Evolutionary conservation across 2,888 invertebrate species (phyloP), one percentile per base, ranked within the genome.

Genomic region (Lasioglossum villosulum): DNA sequence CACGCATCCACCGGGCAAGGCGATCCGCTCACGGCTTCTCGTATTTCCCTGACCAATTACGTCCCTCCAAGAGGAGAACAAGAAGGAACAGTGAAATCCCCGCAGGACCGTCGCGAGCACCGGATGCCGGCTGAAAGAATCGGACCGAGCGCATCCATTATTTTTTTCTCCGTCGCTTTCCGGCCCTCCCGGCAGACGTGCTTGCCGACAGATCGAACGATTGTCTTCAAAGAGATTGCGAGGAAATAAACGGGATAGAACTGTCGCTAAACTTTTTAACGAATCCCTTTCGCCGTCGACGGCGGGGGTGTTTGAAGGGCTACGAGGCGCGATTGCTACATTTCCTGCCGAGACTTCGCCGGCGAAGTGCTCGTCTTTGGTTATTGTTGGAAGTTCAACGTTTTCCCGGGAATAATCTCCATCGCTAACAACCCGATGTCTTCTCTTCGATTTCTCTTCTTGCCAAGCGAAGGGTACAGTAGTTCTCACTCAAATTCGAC

Each of bases 41-140:
- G 90, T 91, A 92, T 90, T 92, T 90, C 89, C 88, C 86, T 88
- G 89, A 90, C 90, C 89, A 92, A 92, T 92, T 91, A 92, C 89
- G 89, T 89, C 77, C 78, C 75, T 85, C 45, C 81, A 79, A 30
- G 78, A 63, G 59, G 59, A 48, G 72, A 75, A 71, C 56, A 73
- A 63, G 87, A 88, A 90, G 89, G 87, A 90, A 86, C 87, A 77
- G 80, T 73, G 87, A 88, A 90, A 91, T 86, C 88, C 83, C 79
- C 80, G 83, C 81, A 83, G 88, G 77, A 82, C 80, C 72, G 72
- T 37, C 45, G 77, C 79, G 88, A 87, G 71, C 76, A 81, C 70
- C 45, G 79, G 82, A 75, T 56, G 66, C 72, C 48, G 75, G 79
- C 77, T 85, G 85, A 79, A 76, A 81, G 88, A 81, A 73, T 77